Evolutionary conservation across 2,797 vertebrate genomes (phyloP).

Genomic region (Myotis findleyi): DNA sequence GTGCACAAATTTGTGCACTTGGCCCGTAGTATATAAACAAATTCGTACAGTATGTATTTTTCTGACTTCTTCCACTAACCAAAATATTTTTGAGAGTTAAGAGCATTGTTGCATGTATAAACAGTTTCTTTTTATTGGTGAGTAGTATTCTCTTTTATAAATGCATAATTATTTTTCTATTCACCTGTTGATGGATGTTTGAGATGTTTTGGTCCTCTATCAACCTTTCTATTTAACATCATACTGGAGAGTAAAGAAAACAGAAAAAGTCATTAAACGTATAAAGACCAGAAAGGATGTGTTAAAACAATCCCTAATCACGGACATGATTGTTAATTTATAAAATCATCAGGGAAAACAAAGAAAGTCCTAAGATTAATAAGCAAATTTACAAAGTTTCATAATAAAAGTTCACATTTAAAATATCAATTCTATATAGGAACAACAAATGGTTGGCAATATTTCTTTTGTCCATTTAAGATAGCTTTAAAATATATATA

Average conservation of each 20-base stretch:
- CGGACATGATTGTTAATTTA: neutral
- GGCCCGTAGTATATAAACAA: neutral
- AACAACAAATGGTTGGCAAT: neutral
- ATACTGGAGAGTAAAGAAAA: neutral
- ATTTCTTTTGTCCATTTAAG: neutral
- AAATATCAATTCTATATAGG: neutral
- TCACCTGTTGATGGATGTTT: neutral
- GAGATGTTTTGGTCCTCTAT: neutral
- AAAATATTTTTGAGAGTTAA: neutral
- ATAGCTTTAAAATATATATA: neutral
- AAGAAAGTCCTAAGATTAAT: neutral
- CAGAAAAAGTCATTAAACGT: neutral
- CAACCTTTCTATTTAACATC: neutral
- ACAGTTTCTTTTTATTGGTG: neutral
- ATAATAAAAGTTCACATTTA: neutral
- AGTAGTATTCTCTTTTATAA: neutral
- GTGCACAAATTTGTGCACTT: too few species aligned
- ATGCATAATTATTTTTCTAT: neutral
- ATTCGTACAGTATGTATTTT: neutral
- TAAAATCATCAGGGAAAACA: neutral
- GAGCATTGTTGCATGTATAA: neutral
- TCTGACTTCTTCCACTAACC: neutral
- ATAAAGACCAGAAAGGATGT: neutral
- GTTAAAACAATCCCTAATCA: neutral
- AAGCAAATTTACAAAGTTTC: neutral